Conservation (phyloP, 1,140 invertebrate species). For the Mylabris phalerata region DNA sequence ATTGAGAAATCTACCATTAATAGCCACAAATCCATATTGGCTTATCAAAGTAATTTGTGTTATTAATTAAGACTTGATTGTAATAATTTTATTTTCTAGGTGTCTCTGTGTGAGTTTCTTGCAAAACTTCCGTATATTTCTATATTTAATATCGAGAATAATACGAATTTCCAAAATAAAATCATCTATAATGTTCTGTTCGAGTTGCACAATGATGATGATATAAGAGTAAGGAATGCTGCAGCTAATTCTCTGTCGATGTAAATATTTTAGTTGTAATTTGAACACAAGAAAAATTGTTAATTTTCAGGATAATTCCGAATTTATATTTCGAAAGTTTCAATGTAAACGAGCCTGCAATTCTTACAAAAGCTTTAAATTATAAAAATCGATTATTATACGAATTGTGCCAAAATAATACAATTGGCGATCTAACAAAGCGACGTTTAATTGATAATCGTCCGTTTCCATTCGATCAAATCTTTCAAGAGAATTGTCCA, state of each 20-base stretch:
- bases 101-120: conserved; percentile 56
- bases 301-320: conserved; percentile 46
- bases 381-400: conserved; percentile 40
- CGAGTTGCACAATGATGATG: conserved; percentile 62
- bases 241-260: conserved; percentile 59
- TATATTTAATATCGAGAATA: conserved; percentile 45
- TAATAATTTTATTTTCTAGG: conserved; percentile 31
- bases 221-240: conserved; percentile 68
- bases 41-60: conserved; percentile 62
- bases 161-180: conserved; percentile 51
- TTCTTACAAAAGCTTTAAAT: conserved; percentile 42
- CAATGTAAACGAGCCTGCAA: conserved; percentile 41
- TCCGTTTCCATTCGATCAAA: conserved; percentile 37
- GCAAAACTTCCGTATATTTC: conserved; percentile 51
- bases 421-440: conserved; percentile 26
- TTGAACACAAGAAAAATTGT: neutral
- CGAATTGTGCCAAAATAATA: conserved; percentile 19
- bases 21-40: conserved; percentile 77
- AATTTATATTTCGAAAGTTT: conserved; percentile 41
- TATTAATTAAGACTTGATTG: neutral
- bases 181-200: conserved; percentile 57
- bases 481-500: conserved; percentile 10
- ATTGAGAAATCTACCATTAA: conserved; percentile 55
- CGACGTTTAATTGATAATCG: conserved; percentile 33
- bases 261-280: conserved; percentile 42